Base-by-base conservation (phyloP, 1,140 invertebrate species). In the Idris sp. region DNA sequence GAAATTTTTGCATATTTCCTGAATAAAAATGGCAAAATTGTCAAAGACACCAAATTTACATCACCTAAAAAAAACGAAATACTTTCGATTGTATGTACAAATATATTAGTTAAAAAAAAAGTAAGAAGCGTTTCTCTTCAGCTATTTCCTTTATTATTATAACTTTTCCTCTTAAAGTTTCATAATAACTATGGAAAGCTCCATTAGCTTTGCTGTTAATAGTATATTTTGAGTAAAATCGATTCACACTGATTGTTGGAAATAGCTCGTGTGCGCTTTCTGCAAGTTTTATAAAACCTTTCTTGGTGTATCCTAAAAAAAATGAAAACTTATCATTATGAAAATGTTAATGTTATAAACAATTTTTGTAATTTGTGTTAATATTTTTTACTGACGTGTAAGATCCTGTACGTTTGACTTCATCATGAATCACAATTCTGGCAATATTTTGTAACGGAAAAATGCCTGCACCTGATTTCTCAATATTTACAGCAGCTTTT, bases 211-310 rank as follows among this genome's bases (percentile, higher is more conserved):
- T 22, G 4, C n/a, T 13, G 1, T 43, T 18, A 7, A 0, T n/a
- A n/a, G 36, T 31, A 43, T 56, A 22, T 33, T 40, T 56, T 6
- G 25, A 2, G 14, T 56, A 56, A 56, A 56, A 56, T 1, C 51
- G 25, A 14, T 56, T 5, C 1, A 3, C 13, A 33, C 51, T 31
- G 22, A 41, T 25, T 33, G n/a, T 16, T 8, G 14, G 31, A 28
- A 56, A 56, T 1, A 56, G 15, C 22, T 41, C 51, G 28, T 14
- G 2, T 8, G 51, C 2, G 33, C 5, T 31, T 33, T 14, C 14
- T 33, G 51, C 51, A 22, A 56, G 51, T 28, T 56, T 15, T 1
- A 16, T 9, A n/a, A 2, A 41, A 56, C 14, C 51, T 41, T 2
- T 56, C 25, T 22, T 36, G 28, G 14, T 38, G 41, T 56, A 56